Evolutionary conservation across 2,888 invertebrate genomes (phyloP), one percentile per base, ranked within the genome.

Genomic region (Furcula furcula): DNA sequence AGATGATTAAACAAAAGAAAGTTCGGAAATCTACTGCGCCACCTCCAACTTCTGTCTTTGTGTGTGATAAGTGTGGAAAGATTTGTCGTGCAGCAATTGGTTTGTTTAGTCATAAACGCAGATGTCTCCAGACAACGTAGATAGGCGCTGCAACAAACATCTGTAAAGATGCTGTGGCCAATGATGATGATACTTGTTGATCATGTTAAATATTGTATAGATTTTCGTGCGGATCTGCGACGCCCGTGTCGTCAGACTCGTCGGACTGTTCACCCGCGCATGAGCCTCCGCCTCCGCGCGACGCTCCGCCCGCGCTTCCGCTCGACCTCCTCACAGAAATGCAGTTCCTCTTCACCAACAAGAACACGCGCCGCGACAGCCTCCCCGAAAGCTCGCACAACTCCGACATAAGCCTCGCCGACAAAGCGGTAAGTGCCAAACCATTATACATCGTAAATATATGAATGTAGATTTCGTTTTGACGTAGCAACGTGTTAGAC

Each of bases 281-380:
- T 36, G 75, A 73, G 5, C 57, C 63, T 1, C 60, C 61, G 5
- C 53, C 65, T 1, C 66, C 64, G 2, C 68, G 68, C 16, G 76
- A 66, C 10, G 61, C 72, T 0, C 71, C 80, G 1, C 65, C 76
- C 0, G 58, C 69, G 0, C 61, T 83, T 0, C 82, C 82, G 0
- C 72, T 86, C n/a, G 85, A 88, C 34, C 67, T 88, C 2, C 75
- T 86, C 39, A 83, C 77, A 0, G 87, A 88, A 48, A 86, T 87
- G 86, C 81, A 85, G 55, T 77, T 65, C 46, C 71, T 86, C 4
- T 83, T 88, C 55, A 55, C 67, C 13, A 72, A 64, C 42, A 70
- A 74, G 36, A 66, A 58, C 35, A 36, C 60, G 20, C 71, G 77
- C 7, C 68, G 82, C 7, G 79, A 81, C 55, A 78, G 77, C 53